phyloP scores from a whole-genome alignment of 2,113 vertebrate species.

The Astur gentilis region DNA sequence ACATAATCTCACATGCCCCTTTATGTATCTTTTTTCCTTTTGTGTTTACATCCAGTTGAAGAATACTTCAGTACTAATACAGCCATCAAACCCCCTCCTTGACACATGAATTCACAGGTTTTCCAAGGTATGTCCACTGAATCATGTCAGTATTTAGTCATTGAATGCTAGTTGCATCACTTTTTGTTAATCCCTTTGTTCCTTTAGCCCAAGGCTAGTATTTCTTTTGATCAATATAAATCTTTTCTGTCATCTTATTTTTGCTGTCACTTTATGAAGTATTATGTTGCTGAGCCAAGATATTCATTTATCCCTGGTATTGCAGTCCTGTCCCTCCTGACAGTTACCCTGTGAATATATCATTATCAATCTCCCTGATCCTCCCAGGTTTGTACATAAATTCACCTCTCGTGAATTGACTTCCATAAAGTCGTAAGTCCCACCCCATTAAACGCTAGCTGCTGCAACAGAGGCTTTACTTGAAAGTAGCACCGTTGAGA shows the following conservation, averaged over 20 bases:
- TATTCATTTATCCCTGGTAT: constrained; percentile 37
- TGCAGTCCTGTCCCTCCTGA: constrained; percentile 5
- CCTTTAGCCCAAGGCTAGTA: constrained; percentile 35
- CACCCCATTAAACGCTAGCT: constrained; percentile 12
- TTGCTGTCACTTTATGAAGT: neutral
- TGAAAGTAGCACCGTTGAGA: neutral
- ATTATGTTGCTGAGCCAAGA: constrained; percentile 18
- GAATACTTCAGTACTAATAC: neutral
- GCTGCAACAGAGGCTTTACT: neutral
- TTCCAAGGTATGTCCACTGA: neutral
- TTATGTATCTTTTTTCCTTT: neutral
- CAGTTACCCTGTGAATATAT: constrained; percentile 31
- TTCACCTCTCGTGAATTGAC: constrained; percentile 4
- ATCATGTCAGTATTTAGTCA: neutral
- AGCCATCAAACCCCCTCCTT: neutral
- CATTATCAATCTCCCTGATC: constrained; percentile 47
- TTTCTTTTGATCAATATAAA: constrained; percentile 46
- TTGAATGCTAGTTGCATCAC: neutral
- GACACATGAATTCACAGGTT: neutral
- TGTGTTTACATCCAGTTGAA: neutral
- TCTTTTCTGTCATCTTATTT: constrained; percentile 34
- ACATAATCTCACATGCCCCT: neutral
- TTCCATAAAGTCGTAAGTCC: neutral
- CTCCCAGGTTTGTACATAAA: constrained; percentile 41
- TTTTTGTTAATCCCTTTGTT: constrained; percentile 26